A percentile compares a stretch with the other conserved stretches of the same genome.
phyloP scores from a whole-genome alignment of 1,140 invertebrate species.

The Aleiodes sp. region DNA sequence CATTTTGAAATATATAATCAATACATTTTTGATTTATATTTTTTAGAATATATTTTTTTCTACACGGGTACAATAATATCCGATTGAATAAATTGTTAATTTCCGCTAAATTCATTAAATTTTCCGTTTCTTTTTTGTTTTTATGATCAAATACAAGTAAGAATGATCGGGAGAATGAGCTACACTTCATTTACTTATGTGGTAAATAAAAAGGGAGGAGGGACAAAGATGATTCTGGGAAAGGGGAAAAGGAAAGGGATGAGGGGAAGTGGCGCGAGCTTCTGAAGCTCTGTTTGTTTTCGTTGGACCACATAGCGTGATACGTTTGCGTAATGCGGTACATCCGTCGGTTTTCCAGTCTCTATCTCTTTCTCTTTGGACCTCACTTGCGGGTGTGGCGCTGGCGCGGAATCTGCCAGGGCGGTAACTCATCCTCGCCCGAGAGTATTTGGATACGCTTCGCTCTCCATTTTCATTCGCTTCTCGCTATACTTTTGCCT shows the following conservation, averaged over 20 bases:
- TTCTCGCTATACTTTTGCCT: conserved; percentile 19
- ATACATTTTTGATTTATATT: too few species aligned
- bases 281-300: conserved; percentile 61
- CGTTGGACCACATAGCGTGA: conserved; percentile 66
- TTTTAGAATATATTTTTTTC: too few species aligned
- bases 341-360: conserved; percentile 46
- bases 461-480: conserved; percentile 52
- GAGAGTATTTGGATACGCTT: conserved; percentile 48
- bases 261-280: conserved; percentile 17
- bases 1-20: too few species aligned
- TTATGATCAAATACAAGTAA: neutral
- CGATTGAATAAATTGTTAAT: too few species aligned
- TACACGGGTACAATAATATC: too few species aligned
- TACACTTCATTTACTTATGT: neutral
- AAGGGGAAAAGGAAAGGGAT: conserved; percentile 15
- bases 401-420: conserved; percentile 56
- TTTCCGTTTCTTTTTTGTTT: neutral
- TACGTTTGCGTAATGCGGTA: conserved; percentile 65
- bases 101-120: neutral
- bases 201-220: neutral
- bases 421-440: conserved; percentile 59
- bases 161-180: neutral
- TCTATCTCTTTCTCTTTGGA: neutral
- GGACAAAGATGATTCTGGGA: neutral
- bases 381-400: conserved; percentile 35